These are phyloP conservation scores for Anabas testudineus DNA, from an alignment of 2,797 vertebrate genomes.

Conservation along the genomic window DNA sequence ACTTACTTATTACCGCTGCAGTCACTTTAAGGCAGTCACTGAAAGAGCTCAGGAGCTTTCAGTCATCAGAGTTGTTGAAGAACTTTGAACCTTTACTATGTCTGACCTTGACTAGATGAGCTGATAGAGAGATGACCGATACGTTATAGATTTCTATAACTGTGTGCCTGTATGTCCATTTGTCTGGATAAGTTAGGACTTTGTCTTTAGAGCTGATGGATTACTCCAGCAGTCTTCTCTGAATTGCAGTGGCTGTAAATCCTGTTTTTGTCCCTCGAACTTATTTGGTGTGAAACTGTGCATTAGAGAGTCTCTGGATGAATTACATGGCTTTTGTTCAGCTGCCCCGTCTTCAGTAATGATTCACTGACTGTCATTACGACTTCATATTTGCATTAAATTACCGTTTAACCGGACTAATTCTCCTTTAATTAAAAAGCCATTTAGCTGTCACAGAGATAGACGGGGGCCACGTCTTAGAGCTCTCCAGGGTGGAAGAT, in stretches of 20 bases:
- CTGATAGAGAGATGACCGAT: neutral
- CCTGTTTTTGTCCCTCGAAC: slow-evolving; percentile 51
- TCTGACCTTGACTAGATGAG: neutral
- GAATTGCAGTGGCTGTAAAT: slow-evolving; percentile 53
- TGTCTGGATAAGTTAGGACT: slow-evolving; percentile 47
- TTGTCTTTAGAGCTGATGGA: slow-evolving; percentile 38
- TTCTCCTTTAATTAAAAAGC: slow-evolving; percentile 97
- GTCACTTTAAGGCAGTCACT: no score
- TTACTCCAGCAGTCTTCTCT: slow-evolving; percentile 41
- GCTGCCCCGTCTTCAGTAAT: slow-evolving; percentile 90
- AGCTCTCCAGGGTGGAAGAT: slow-evolving; percentile 78
- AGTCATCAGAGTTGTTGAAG: neutral
- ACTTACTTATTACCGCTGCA: neutral
- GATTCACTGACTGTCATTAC: slow-evolving; percentile 94
- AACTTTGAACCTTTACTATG: slow-evolving; percentile 6
- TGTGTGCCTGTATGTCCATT: slow-evolving; percentile 7
- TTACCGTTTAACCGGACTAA: slow-evolving; percentile 95
- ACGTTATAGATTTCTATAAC: slow-evolving; percentile 21
- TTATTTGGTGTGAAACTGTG: slow-evolving; percentile 70
- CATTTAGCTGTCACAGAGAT: slow-evolving; percentile 92
- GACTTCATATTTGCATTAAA: slow-evolving; percentile 98
- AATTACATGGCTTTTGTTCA: slow-evolving; percentile 84
- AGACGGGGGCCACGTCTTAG: slow-evolving; percentile 84
- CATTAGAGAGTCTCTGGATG: slow-evolving; percentile 72
- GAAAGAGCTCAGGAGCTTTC: no score